phyloP scores from a whole-genome alignment of 1,140 invertebrate genomes.

The Lepidurus apus region DNA sequence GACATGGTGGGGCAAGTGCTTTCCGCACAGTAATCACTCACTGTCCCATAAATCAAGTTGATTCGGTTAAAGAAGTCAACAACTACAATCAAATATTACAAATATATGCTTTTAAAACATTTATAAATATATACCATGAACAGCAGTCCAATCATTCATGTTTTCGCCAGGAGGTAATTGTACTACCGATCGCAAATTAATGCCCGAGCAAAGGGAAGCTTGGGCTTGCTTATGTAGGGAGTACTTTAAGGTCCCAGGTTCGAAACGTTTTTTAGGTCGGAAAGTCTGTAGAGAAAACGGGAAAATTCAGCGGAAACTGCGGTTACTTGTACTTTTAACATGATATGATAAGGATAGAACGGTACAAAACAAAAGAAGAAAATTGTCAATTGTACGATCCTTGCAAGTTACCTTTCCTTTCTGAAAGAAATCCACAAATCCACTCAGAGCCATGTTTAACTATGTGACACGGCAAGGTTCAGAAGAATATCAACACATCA shows the following conservation, averaged over 20 bases:
- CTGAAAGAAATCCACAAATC: constrained; percentile 73
- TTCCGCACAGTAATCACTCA: constrained; percentile 80
- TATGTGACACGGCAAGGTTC: constrained; percentile 3
- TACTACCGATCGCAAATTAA: constrained; percentile 80
- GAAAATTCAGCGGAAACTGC: background rate
- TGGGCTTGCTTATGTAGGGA: constrained; percentile 90
- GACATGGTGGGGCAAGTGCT: constrained; percentile 86
- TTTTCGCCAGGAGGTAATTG: constrained; percentile 80
- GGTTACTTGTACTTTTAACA: background rate
- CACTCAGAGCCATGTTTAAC: constrained; percentile 55
- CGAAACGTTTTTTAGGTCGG: constrained; percentile 82
- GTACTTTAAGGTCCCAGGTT: constrained; percentile 82
- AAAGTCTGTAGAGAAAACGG: constrained; percentile 62
- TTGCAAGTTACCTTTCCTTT: constrained; percentile 62
- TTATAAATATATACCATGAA: constrained; percentile 65
- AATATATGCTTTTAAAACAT: background rate
- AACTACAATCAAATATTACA: constrained; percentile 53
- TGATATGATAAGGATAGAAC: background rate
- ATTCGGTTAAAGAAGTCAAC: constrained; percentile 96
- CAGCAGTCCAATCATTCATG: constrained; percentile 90
- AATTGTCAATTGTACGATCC: background rate
- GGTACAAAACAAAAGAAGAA: background rate
- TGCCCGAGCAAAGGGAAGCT: constrained; percentile 87
- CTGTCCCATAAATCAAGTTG: constrained; percentile 86
- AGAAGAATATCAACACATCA: constrained; percentile 21